Evolutionary conservation across 2,888 invertebrate species (phyloP).

Genomic region (Corythucha ciliata): DNA sequence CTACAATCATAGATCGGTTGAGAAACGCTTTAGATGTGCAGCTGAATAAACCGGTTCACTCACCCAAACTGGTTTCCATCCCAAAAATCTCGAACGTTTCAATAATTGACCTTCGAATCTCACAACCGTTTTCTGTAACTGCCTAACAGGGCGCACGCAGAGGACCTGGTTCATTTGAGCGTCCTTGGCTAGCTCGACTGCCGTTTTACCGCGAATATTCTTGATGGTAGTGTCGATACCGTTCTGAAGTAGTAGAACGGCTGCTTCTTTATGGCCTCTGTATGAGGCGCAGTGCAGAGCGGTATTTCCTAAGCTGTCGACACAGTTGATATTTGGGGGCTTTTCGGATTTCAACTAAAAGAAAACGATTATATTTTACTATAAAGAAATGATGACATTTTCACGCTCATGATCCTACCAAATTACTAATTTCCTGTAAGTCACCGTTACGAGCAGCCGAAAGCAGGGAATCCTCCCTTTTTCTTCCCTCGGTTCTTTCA

Average conservation of each 20-base stretch:
- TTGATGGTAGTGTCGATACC: constrained; percentile 53
- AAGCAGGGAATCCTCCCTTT: constrained; percentile 48
- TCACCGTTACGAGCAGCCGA: constrained; percentile 54
- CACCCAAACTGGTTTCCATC: constrained; percentile 57
- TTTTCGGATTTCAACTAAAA: constrained; percentile 49
- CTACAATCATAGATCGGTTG: constrained; percentile 41
- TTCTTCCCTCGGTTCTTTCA: constrained; percentile 49
- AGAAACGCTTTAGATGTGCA: no score
- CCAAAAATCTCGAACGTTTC: constrained; percentile 53
- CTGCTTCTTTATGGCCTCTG: constrained; percentile 53
- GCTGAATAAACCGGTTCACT: constrained; percentile 28
- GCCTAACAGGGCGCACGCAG: constrained; percentile 52
- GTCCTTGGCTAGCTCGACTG: constrained; percentile 52
- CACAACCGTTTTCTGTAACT: constrained; percentile 49
- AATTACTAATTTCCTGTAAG: constrained; percentile 46
- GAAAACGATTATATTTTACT: no score
- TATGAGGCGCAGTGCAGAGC: constrained; percentile 58
- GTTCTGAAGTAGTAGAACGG: constrained; percentile 55
- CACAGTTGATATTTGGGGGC: constrained; percentile 54
- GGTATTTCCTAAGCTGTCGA: constrained; percentile 55
- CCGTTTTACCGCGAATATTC: constrained; percentile 54
- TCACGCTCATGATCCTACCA: constrained; percentile 47
- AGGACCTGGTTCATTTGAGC: constrained; percentile 55
- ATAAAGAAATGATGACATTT: no score
- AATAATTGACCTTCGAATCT: constrained; percentile 56